Conservation (phyloP, 2,113 vertebrate species). For the Scomber japonicus region DNA sequence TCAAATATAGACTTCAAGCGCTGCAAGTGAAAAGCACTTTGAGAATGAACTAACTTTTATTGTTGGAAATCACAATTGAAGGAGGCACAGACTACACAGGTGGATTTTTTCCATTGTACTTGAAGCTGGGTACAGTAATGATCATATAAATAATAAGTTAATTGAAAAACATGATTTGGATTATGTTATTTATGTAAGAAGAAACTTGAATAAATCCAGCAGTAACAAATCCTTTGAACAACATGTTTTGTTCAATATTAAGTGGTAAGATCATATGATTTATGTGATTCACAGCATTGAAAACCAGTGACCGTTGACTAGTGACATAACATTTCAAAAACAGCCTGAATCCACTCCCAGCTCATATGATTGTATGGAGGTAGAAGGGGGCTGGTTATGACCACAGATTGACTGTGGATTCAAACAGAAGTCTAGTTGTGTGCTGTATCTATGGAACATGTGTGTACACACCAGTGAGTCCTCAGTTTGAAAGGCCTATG, state of each 20-base stretch:
- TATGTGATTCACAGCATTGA: not conserved
- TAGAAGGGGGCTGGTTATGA: constrained; percentile 40
- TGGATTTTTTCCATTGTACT: constrained; percentile 3
- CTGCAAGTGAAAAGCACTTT: constrained; percentile 18
- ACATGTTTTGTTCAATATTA: not conserved
- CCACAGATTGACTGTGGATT: constrained; percentile 45
- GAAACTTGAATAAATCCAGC: constrained; percentile 2
- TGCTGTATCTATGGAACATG: constrained; percentile 76
- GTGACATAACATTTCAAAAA: constrained; percentile 67
- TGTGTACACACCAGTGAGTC: constrained; percentile 66
- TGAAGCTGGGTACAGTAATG: not conserved
- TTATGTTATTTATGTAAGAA: not conserved
- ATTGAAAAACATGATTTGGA: not conserved
- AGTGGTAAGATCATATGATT: constrained; percentile 6
- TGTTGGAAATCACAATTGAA: constrained; percentile 27
- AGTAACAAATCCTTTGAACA: not conserved
- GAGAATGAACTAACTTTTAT: constrained; percentile 33
- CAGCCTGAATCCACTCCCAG: constrained; percentile 21
- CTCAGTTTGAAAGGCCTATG: constrained; percentile 76
- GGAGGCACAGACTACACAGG: not conserved
- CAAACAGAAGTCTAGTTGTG: constrained; percentile 81
- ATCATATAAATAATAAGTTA: not conserved
- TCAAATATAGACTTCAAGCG: constrained; percentile 37
- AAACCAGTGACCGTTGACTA: constrained; percentile 50
- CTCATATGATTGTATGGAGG: constrained; percentile 43